Evolutionary conservation across 2,888 invertebrate genomes (phyloP).

Genomic region (Orchesellides sinensis): DNA sequence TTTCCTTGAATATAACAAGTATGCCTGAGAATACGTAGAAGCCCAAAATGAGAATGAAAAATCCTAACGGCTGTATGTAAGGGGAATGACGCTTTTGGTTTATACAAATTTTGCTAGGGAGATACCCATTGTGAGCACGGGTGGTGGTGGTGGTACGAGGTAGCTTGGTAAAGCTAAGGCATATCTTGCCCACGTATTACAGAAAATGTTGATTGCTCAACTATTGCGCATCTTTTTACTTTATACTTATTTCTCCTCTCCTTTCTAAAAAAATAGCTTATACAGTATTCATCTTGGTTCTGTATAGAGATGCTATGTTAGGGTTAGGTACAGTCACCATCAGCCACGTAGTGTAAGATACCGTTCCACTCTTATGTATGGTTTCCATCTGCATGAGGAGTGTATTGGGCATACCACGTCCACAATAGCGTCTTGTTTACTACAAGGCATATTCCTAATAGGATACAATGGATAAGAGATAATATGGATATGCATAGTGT

Average conservation of each 20-base stretch:
- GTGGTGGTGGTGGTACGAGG: conserved; percentile 42
- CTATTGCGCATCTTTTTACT: conserved; percentile 49
- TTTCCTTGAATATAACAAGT: neutral
- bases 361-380: conserved; percentile 18
- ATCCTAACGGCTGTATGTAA: conserved; percentile 60
- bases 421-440: no score
- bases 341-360: neutral
- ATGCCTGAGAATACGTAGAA: neutral
- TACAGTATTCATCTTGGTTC: neutral
- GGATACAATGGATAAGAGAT: no score
- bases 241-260: neutral
- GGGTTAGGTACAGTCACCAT: neutral
- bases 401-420: conserved; percentile 12
- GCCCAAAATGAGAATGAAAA: conserved; percentile 13
- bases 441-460: no score
- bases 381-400: conserved; percentile 19
- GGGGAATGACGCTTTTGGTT: conserved; percentile 62
- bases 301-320: neutral
- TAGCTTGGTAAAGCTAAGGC: neutral
- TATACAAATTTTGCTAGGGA: conserved; percentile 47
- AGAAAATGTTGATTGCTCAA: conserved; percentile 38
- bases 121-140: conserved; percentile 55
- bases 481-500: conserved; percentile 14
- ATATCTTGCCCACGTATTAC: conserved; percentile 41
- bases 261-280: neutral